Evolutionary conservation across 2,797 vertebrate species (phyloP).

Genomic region (Aythya fuligula): DNA sequence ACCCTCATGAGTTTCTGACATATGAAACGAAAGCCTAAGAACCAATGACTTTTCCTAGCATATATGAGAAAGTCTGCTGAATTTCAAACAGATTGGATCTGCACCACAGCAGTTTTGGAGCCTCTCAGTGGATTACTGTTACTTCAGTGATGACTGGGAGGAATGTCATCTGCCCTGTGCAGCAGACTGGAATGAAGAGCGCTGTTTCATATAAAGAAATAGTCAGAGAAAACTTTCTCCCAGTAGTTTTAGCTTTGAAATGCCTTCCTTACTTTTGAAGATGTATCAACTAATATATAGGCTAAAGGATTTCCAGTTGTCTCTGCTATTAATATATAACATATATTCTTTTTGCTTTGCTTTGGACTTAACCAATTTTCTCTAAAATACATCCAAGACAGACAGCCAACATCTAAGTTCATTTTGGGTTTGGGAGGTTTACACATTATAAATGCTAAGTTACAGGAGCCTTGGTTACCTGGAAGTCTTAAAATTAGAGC

Average conservation of each 20-base stretch:
- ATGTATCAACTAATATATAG: not conserved
- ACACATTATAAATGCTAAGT: not conserved
- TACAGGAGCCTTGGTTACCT: not conserved
- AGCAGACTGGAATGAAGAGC: not conserved
- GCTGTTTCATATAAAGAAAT: not conserved
- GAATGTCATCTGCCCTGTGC: not conserved
- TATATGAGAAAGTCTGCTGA: not conserved
- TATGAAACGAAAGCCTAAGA: not conserved
- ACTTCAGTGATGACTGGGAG: not conserved
- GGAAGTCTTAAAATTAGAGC: not conserved
- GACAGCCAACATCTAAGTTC: not conserved
- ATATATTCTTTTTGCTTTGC: not conserved
- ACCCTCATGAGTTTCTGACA: not conserved
- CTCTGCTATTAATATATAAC: not conserved
- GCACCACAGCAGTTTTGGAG: not conserved
- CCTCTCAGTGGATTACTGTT: not conserved
- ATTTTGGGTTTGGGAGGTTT: not conserved
- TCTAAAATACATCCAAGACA: conserved; percentile 28
- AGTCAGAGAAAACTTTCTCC: not conserved
- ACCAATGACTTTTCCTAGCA: not conserved
- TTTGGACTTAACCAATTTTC: conserved; percentile 33
- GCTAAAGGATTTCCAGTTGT: not conserved
- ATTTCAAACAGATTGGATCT: not conserved
- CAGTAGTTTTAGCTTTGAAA: conserved; percentile 3
- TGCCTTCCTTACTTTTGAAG: conserved; percentile 9